Evolutionary conservation across 1,140 invertebrate genomes (phyloP).

Genomic region (Zaprionus nigranus): DNA sequence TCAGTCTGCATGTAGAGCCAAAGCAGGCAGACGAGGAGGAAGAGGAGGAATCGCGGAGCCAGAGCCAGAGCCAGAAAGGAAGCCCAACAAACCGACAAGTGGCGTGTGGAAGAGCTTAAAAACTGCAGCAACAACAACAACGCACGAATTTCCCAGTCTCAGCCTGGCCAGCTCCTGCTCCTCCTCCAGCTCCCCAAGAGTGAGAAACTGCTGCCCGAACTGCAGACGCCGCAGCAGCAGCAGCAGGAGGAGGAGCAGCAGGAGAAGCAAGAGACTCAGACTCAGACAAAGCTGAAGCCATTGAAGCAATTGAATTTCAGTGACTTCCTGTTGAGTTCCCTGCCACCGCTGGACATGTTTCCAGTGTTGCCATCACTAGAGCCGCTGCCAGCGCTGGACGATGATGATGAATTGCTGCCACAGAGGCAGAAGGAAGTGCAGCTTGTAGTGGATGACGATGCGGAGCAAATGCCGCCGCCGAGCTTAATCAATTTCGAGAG

Average conservation of each 20-base stretch:
- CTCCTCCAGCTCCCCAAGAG: neutral
- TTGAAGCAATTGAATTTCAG: constrained; percentile 49
- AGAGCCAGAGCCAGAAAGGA: neutral
- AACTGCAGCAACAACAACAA: neutral
- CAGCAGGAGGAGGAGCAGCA: neutral
- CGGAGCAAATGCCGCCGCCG: constrained; percentile 4
- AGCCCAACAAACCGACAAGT: neutral
- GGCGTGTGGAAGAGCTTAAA: constrained; percentile 24
- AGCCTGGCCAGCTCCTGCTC: neutral
- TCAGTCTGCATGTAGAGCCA: constrained; percentile 54
- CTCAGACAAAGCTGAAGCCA: neutral
- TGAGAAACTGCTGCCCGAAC: constrained; percentile 4
- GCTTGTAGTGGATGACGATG: neutral
- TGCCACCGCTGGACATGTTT: constrained; percentile 57
- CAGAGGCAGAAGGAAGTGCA: neutral
- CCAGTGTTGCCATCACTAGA: constrained; percentile 74
- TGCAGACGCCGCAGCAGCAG: constrained; percentile 15
- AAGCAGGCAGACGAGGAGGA: constrained; percentile 5
- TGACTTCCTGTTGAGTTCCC: constrained; percentile 57
- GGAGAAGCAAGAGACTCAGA: neutral
- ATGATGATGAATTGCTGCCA: neutral
- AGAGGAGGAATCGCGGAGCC: neutral
- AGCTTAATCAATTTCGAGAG: constrained; percentile 83
- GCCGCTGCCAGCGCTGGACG: constrained; percentile 53
- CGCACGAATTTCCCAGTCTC: constrained; percentile 20